Base-by-base conservation (phyloP, 2,113 vertebrate genomes). In the Apus apus region DNA sequence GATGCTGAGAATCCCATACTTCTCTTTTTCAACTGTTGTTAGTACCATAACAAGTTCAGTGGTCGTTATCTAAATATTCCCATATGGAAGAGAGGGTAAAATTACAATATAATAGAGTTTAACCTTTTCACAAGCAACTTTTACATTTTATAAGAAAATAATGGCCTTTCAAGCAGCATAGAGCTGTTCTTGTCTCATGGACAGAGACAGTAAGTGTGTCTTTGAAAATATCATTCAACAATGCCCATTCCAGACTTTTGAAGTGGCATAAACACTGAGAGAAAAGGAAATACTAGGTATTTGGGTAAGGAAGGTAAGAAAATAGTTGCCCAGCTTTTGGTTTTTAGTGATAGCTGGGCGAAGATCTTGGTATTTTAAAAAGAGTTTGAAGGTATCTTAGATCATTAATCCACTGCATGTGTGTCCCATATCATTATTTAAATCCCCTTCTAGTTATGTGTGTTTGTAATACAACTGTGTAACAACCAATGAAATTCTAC, bases 191-290 rank as follows among this genome's bases (percentile, higher is more conserved):
- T 85, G 5, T 51, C 53, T 40, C 17, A 16, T 34, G 61, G 13
- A 4, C 7, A 17, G 1, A 64, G 13, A 15, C 8, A 83, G 48
- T 18, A 67, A 85, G 12, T 0, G 0, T 1, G 3, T 43, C 9
- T 73, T 77, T 70, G 21, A 72, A 25, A 3, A 11, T 22, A 25
- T 21, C 0, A 9, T 57, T 66, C 50, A 83, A 21, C 8, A 32
- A 4, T 53, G 9, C 7, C 8, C 58, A 32, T 43, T 68, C 11
- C 15, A 73, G 50, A 66, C 3, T 23, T 81, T 20, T 58, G 32
- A 77, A 45, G 4, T 11, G 2, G 27, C 57, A 38, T 21, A 54
- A 61, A 2, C 12, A 53, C 56, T 72, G 26, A 84, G 4, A 58
- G 1, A 6, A 87, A 50, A 73, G 4, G 8, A 77, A 84, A 40